Percentiles rank a stretch among this genome's conserved stretches.
Evolutionary conservation across 2,888 invertebrate genomes (phyloP).

Genomic region (Erannis defoliaria): DNA sequence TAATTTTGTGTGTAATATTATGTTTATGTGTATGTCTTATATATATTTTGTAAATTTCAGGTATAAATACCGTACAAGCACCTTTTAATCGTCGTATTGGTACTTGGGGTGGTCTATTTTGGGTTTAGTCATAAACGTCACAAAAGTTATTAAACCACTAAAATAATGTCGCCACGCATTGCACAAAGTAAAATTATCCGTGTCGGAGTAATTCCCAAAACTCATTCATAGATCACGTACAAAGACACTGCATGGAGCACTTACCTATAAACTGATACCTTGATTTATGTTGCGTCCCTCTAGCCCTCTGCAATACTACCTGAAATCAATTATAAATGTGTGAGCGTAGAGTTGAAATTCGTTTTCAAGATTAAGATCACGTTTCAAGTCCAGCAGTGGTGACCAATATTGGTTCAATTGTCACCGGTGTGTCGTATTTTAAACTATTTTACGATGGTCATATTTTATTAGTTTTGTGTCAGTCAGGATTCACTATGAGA

Average conservation of each 20-base stretch:
- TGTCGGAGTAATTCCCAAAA: conserved; percentile 63
- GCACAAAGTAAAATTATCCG: conserved; percentile 46
- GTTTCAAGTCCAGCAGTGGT: conserved; percentile 61
- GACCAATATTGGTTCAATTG: conserved; percentile 74
- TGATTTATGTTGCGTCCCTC: conserved; percentile 53
- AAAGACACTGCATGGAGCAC: conserved; percentile 61
- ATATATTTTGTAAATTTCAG: too few relatives aligned
- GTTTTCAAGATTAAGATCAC: conserved; percentile 31
- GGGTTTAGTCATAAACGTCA: conserved; percentile 12
- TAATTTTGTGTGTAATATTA: too few relatives aligned
- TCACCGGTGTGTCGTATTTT: conserved; percentile 68
- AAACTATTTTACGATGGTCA: conserved; percentile 73
- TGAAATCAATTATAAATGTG: conserved; percentile 16
- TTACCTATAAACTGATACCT: conserved; percentile 57
- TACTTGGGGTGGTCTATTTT: background rate
- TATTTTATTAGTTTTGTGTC: conserved; percentile 67
- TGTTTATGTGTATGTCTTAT: too few relatives aligned
- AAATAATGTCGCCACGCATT: conserved; percentile 36
- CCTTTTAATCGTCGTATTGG: background rate
- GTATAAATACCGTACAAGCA: too few relatives aligned
- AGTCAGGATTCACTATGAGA: conserved; percentile 52
- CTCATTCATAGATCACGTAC: conserved; percentile 78
- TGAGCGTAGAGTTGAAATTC: conserved; percentile 41
- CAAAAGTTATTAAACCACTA: conserved; percentile 20
- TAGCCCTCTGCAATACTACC: conserved; percentile 15